Base-by-base conservation (phyloP, 2,797 vertebrate genomes). In the Mastacembelus armatus region DNA sequence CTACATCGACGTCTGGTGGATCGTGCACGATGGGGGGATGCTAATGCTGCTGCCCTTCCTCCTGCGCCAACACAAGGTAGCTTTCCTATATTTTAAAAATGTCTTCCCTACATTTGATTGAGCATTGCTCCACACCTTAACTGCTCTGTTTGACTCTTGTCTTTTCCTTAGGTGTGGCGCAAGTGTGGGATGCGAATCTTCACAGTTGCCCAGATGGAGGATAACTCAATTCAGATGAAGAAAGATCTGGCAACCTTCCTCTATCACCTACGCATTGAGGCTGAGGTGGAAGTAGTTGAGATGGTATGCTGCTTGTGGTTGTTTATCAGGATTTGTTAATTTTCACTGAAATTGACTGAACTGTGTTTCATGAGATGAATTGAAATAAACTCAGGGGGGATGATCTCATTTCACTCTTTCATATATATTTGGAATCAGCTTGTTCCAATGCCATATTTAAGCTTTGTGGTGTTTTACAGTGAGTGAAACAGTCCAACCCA, bases 191-290 rank as follows among this genome's bases (percentile, higher is more conserved):
- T 97, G 92, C 89, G 96, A 11, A 96, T 97, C 80, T 97, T 97
- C 89, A 97, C 96, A 0, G 96, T 97, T 59, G 96, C 96, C 33
- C 96, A 97, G 77, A 94, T 97, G 91, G 96, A 97, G 81, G 96
- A 97, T 76, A 97, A 97, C 70, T 96, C 96, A 14, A 97, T 97
- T 74, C 96, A 97, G 89, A 97, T 97, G 96, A 97, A 97, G 88
- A 97, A 97, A 64, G 96, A 97, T 54, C 83, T 96, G 82, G 95
- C 95, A 18, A 96, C 95, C 26, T 97, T 97, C 80, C 94, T 97
- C 1, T 97, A 97, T 72, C 96, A 96, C 83, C 90, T 97, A 2
- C 95, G 95, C 24, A 96, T 97, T 6, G 93, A 96, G 48, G 96
- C 96, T 0, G 94, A 96, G 0, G 95, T 97, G 67, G 96, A 97